Evolutionary conservation across 2,888 invertebrate species (phyloP).

Genomic region (Rhopalosiphum nymphaeae): DNA sequence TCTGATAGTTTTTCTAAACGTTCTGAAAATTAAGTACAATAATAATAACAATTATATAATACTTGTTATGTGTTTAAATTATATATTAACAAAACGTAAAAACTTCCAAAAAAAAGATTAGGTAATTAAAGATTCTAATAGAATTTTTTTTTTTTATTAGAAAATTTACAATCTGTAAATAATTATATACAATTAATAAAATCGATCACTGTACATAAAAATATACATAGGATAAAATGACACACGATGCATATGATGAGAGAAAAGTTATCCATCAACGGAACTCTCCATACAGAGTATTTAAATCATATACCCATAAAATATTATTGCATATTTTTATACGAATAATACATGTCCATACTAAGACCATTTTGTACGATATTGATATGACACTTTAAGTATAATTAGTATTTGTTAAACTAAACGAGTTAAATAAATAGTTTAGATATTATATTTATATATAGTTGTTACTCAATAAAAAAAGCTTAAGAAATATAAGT

Average conservation of each 20-base stretch:
- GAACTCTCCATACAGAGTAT: no score
- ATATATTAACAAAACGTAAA: neutral
- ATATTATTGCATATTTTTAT: neutral
- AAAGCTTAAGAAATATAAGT: neutral
- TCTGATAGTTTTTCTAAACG: slow-evolving; percentile 47
- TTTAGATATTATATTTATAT: neutral
- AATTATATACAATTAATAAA: no score
- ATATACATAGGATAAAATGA: no score
- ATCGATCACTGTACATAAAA: no score
- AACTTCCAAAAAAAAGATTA: neutral
- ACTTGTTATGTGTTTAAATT: neutral
- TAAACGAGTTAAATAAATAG: neutral
- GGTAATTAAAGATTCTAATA: neutral
- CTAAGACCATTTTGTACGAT: neutral
- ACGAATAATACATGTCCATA: neutral
- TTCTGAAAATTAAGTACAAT: neutral
- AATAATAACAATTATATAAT: neutral
- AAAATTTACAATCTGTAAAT: no score
- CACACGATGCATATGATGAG: no score
- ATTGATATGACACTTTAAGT: neutral
- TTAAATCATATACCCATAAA: neutral
- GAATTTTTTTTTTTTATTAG: neutral
- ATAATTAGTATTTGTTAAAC: neutral
- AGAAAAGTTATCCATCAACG: no score
- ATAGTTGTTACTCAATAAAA: neutral